These are phyloP conservation scores for Hemiprocne comata DNA, from an alignment of 2,113 vertebrate species.

Conservation along the genomic window DNA sequence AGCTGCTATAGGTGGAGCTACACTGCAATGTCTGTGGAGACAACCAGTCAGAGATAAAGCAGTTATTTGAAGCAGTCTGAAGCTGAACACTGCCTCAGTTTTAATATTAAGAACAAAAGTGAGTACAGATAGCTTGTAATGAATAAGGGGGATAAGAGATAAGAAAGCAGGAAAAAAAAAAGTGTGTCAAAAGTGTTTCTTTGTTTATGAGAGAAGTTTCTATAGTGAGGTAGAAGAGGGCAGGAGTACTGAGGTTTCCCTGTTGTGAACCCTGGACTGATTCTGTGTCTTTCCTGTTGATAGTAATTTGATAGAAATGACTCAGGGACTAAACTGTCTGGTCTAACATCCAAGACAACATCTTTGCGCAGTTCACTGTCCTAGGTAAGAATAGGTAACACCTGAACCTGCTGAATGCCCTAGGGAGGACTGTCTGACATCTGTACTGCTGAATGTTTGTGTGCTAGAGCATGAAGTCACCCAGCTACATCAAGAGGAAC, in stretches of 20 bases:
- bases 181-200: not conserved
- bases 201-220: not conserved
- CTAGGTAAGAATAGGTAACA: not conserved
- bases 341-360: not conserved
- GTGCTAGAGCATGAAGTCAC: not conserved
- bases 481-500: not conserved
- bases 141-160: not conserved
- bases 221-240: not conserved
- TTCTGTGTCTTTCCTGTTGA: not conserved
- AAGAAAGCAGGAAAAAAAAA: not conserved
- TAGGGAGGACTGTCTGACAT: not conserved
- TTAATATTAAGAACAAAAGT: not conserved
- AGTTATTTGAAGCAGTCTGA: not conserved
- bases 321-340: not conserved
- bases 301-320: not conserved
- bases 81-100: not conserved
- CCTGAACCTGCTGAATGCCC: not conserved
- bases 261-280: not conserved
- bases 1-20: not conserved
- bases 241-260: not conserved
- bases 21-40: rapidly evolving
- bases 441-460: not conserved
- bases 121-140: not conserved
- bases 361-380: not conserved
- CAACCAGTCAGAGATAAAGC: rapidly evolving